These are phyloP conservation scores for Pituophis catenifer DNA, from an alignment of 2,113 vertebrate genomes.

Conservation along the genomic window DNA sequence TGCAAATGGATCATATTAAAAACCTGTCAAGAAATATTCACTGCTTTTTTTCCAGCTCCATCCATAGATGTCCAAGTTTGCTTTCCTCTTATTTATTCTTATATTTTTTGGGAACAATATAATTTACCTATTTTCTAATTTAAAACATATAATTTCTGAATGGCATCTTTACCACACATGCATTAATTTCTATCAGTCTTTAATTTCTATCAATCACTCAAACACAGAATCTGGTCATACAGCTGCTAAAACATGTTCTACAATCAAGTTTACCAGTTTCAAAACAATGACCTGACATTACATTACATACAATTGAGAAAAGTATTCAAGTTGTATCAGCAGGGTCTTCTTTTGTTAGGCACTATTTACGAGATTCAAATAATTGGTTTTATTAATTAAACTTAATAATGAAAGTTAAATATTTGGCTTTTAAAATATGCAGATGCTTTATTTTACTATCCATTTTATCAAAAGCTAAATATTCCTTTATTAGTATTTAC, in stretches of 20 bases:
- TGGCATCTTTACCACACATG: conserved; percentile 19
- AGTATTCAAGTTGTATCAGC: conserved; percentile 53
- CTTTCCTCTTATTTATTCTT: not conserved
- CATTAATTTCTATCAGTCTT: not conserved
- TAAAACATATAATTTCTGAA: conserved; percentile 20
- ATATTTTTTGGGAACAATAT: not conserved
- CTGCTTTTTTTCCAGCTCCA: not conserved
- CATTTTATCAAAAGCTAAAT: not conserved
- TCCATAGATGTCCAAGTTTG: not conserved
- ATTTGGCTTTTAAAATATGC: not conserved
- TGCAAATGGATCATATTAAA: not conserved
- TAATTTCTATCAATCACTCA: conserved; percentile 1
- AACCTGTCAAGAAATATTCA: not conserved
- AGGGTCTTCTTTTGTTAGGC: conserved; percentile 49
- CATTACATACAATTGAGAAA: not conserved
- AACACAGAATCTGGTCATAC: conserved; percentile 15
- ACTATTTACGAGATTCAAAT: conserved; percentile 36
- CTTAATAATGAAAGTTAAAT: not conserved
- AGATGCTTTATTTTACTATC: not conserved
- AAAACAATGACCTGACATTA: conserved; percentile 40
- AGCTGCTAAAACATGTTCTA: conserved; percentile 42
- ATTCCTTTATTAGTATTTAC: too few relatives aligned
- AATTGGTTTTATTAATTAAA: not conserved
- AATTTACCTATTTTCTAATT: conserved; percentile 24
- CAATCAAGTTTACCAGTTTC: conserved; percentile 19